Evolutionary conservation across 2,888 invertebrate species (phyloP).

Genomic region (Crematogaster levior): DNA sequence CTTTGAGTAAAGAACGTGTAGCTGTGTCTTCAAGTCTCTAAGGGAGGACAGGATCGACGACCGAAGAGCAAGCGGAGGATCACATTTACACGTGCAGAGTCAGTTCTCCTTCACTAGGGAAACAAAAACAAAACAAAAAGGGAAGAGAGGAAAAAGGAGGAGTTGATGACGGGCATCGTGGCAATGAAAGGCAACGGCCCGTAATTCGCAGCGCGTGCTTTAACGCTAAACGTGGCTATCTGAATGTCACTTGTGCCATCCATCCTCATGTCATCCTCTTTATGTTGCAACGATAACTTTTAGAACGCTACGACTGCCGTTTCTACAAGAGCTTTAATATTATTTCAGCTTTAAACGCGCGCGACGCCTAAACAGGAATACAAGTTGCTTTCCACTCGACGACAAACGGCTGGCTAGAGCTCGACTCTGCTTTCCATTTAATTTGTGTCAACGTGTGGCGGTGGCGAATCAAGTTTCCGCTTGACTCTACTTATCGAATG

Average conservation of each 20-base stretch:
- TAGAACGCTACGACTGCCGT: not conserved
- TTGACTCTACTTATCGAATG: not conserved
- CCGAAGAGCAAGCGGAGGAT: not conserved
- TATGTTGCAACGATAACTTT: not conserved
- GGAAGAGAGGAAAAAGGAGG: too few relatives aligned
- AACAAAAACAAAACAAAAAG: not conserved
- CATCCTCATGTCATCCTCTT: not conserved
- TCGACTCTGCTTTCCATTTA: slow-evolving; percentile 19
- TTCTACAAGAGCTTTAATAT: not conserved
- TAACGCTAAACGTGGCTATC: slow-evolving; percentile 26
- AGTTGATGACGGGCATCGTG: not conserved
- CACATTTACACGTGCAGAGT: not conserved
- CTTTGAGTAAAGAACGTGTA: not conserved
- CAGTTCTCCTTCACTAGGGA: not conserved
- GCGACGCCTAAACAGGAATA: not conserved
- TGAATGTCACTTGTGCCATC: slow-evolving; percentile 1
- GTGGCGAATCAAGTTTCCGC: not conserved
- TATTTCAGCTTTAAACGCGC: slow-evolving; percentile 6
- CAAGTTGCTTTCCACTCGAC: slow-evolving; percentile 17
- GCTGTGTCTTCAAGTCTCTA: not conserved
- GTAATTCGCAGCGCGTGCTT: not conserved
- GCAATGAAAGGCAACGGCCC: slow-evolving; percentile 13
- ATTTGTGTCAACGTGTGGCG: slow-evolving; percentile 1
- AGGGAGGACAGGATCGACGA: slow-evolving; percentile 8
- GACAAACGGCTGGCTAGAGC: not conserved